Evolutionary conservation across 1,140 invertebrate genomes (phyloP).

Genomic region (Heliconius nattereri): DNA sequence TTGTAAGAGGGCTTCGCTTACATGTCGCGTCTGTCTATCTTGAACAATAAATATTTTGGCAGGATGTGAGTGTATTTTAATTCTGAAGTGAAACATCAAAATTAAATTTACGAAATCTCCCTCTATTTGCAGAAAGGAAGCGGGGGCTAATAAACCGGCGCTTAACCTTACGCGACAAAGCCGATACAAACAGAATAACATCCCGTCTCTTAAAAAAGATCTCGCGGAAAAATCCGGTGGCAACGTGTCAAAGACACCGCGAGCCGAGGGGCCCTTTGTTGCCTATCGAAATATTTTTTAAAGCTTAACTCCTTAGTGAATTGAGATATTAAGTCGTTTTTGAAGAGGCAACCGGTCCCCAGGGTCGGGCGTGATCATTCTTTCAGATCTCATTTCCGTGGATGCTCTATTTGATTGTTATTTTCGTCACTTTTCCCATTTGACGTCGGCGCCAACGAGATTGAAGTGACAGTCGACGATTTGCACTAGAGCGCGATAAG

Average conservation of each 20-base stretch:
- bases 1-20: slow-evolving; percentile 60
- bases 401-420: slow-evolving; percentile 81
- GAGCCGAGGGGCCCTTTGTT: slow-evolving; percentile 72
- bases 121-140: slow-evolving; percentile 74
- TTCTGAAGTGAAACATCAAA: slow-evolving; percentile 40
- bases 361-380: slow-evolving; percentile 76
- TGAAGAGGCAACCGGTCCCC: slow-evolving; percentile 75
- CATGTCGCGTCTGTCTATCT: slow-evolving; percentile 45
- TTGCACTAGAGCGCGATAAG: slow-evolving; percentile 78
- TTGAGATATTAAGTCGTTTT: slow-evolving; percentile 81
- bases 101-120: slow-evolving; percentile 51
- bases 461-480: slow-evolving; percentile 79
- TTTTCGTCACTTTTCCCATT: slow-evolving; percentile 78
- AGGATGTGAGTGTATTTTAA: neutral
- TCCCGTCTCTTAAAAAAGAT: slow-evolving; percentile 71
- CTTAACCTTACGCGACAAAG: slow-evolving; percentile 77
- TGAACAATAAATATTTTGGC: slow-evolving; percentile 19
- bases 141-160: slow-evolving; percentile 75
- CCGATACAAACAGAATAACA: slow-evolving; percentile 78
- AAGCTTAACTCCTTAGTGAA: slow-evolving; percentile 81
- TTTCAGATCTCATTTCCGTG: slow-evolving; percentile 78
- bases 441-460: slow-evolving; percentile 61
- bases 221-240: slow-evolving; percentile 74
- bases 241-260: slow-evolving; percentile 80
- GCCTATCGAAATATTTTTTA: slow-evolving; percentile 79